phyloP scores from a whole-genome alignment of 1,140 invertebrate species.

The Philaenus spumarius region DNA sequence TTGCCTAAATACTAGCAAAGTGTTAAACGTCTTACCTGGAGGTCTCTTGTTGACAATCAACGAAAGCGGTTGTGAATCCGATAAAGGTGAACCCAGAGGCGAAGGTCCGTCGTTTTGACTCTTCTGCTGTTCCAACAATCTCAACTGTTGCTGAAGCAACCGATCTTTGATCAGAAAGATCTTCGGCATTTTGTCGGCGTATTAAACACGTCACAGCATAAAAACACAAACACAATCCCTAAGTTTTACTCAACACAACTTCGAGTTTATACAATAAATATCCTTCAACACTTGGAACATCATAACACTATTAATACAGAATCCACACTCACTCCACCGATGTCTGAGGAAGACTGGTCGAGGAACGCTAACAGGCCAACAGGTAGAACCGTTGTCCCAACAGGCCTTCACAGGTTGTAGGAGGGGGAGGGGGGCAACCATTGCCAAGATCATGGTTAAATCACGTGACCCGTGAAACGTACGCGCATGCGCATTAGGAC shows the following conservation, averaged over 20 bases:
- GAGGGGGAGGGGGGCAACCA: conserved; percentile 16
- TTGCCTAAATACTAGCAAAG: too few relatives aligned
- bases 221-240: conserved; percentile 2
- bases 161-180: conserved; percentile 84
- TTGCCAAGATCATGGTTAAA: conserved; percentile 25
- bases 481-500: conserved; percentile 14
- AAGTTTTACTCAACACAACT: not conserved
- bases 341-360: not conserved
- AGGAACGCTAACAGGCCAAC: not conserved
- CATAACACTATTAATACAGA: too few relatives aligned
- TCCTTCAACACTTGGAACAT: not conserved
- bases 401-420: conserved; percentile 18
- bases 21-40: too few relatives aligned
- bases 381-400: conserved; percentile 17
- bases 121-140: conserved; percentile 69
- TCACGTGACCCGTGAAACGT: conserved; percentile 9
- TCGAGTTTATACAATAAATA: not conserved
- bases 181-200: conserved; percentile 65
- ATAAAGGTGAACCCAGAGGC: conserved; percentile 32
- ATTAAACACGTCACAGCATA: conserved; percentile 11
- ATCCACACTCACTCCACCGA: not conserved
- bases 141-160: conserved; percentile 78
- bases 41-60: conserved; percentile 41
- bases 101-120: conserved; percentile 24
- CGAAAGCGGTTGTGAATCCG: conserved; percentile 46